Evolutionary conservation across 2,888 invertebrate species (phyloP), one percentile per base, ranked within the genome.

Genomic region (Halictus quadricinctus): DNA sequence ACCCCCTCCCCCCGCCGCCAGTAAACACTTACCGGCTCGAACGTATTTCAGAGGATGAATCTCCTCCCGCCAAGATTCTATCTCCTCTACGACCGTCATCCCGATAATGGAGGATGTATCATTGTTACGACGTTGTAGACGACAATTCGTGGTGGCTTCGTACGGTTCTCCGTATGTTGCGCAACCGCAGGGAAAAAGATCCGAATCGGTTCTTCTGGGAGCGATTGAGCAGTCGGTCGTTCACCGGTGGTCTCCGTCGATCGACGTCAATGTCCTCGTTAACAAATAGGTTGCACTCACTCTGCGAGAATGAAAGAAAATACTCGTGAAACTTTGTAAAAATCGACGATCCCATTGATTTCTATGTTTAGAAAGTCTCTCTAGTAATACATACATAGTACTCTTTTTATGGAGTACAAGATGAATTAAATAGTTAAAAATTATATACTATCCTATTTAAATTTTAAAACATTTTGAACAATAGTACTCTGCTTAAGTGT

Each of bases 1-100:
- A 2, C 29, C 1, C 29, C 29, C 1, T 29, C 29, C 29, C 29
- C 29, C 29, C 29, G 29, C 74, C 79, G 81, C 89, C 89, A 87
- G 88, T 91, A 93, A 92, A 92, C 93, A 92, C 92, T 93, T 91
- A 91, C 85, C 80, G 80, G 73, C 85, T 72, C 80, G 83, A 81
- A 82, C 87, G 84, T 92, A 92, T 90, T 91, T 92, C 80, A 87
- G 80, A n/a, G 83, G 69, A 76, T 77, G 85, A 90, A 85, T 89
- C 88, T 89, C 88, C 43, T n/a, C n/a, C 43, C n/a, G 70, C 75
- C 64, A 76, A 89, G 83, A 85, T 90, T 90, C 85, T 85, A 86
- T 90, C 89, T 80, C 70, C 48, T 58, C 46, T 70, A 74, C 76
- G 64, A 79, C 76, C 72, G 70, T 78, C 83, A 70, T 89, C 60